These are phyloP conservation scores for Nomada hirtipes DNA, from an alignment of 2,888 invertebrate genomes.

Conservation along the genomic window DNA sequence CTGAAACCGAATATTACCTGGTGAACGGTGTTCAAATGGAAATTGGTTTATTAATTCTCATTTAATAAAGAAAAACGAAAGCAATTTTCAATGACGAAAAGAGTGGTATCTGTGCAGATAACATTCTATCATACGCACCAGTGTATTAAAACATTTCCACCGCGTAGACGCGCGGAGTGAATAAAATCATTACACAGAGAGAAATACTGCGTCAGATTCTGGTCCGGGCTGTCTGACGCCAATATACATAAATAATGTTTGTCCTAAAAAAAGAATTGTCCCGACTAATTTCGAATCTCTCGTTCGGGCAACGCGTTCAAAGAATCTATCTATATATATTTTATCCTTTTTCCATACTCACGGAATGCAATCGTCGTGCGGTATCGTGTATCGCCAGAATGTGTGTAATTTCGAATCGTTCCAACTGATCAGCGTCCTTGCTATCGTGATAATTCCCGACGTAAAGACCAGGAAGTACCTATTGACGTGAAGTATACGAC, in stretches of 20 bases:
- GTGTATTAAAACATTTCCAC: slow-evolving; percentile 97
- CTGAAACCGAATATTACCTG: slow-evolving; percentile 84
- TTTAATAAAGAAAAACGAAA: background rate
- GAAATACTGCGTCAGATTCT: slow-evolving; percentile 97
- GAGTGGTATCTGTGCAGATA: too few relatives aligned
- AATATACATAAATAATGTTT: slow-evolving; percentile 97
- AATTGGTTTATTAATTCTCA: slow-evolving; percentile 15
- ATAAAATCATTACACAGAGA: slow-evolving; percentile 98
- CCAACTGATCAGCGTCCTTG: slow-evolving; percentile 95
- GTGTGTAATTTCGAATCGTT: slow-evolving; percentile 96
- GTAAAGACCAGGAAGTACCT: slow-evolving; percentile 97
- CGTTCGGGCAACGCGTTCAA: background rate
- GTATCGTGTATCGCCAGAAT: slow-evolving; percentile 98
- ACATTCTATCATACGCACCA: slow-evolving; percentile 87
- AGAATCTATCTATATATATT: background rate
- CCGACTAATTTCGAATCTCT: background rate
- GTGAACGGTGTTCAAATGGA: slow-evolving; percentile 17
- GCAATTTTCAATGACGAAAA: too few relatives aligned
- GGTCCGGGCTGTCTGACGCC: slow-evolving; percentile 97
- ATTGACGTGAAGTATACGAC: slow-evolving; percentile 70
- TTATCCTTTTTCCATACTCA: slow-evolving; percentile 84
- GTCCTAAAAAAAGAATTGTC: slow-evolving; percentile 87
- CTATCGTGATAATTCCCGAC: slow-evolving; percentile 98
- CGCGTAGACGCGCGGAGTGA: slow-evolving; percentile 94
- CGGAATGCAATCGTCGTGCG: slow-evolving; percentile 93